These are phyloP conservation scores for Cydia amplana DNA, from an alignment of 1,140 invertebrate genomes.

Conservation along the genomic window DNA sequence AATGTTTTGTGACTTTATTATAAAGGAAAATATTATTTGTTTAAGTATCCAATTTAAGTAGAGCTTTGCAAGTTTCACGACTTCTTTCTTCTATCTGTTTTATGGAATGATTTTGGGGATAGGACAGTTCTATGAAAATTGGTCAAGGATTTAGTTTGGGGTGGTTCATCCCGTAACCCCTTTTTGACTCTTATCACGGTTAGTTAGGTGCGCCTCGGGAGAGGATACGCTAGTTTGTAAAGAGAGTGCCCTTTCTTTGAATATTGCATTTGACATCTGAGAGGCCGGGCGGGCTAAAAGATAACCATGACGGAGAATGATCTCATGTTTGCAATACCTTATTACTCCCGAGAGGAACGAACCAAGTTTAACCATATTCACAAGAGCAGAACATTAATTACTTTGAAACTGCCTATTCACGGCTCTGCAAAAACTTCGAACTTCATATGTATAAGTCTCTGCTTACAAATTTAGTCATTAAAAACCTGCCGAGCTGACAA, in stretches of 20 bases:
- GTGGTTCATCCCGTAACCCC: slow-evolving; percentile 53
- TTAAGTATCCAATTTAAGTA: not conserved
- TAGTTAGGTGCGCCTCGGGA: slow-evolving; percentile 62
- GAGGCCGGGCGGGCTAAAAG: slow-evolving; percentile 43
- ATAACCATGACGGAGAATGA: slow-evolving; percentile 36
- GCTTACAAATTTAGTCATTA: slow-evolving; percentile 50
- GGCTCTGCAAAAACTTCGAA: slow-evolving; percentile 5
- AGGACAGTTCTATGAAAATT: slow-evolving; percentile 47
- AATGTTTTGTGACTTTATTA: slow-evolving; percentile 25
- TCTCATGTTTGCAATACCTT: slow-evolving; percentile 44
- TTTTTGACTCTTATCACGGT: slow-evolving; percentile 67
- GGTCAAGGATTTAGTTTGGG: slow-evolving; percentile 51
- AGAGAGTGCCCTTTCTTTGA: slow-evolving; percentile 53
- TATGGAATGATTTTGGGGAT: slow-evolving; percentile 35
- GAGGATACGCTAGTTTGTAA: slow-evolving; percentile 52
- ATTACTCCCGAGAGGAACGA: slow-evolving; percentile 32
- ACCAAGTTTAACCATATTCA: slow-evolving; percentile 9
- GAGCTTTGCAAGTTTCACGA: slow-evolving; percentile 5
- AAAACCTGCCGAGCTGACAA: slow-evolving; percentile 30
- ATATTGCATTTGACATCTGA: slow-evolving; percentile 65
- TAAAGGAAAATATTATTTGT: slow-evolving; percentile 28
- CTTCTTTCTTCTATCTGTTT: slow-evolving; percentile 23
- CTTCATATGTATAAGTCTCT: slow-evolving; percentile 22
- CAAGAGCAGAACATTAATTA: slow-evolving; percentile 17
- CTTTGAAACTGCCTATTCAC: slow-evolving; percentile 27